Evolutionary conservation across 2,113 vertebrate genomes (phyloP).

Genomic region (Peucedramus taeniatus): DNA sequence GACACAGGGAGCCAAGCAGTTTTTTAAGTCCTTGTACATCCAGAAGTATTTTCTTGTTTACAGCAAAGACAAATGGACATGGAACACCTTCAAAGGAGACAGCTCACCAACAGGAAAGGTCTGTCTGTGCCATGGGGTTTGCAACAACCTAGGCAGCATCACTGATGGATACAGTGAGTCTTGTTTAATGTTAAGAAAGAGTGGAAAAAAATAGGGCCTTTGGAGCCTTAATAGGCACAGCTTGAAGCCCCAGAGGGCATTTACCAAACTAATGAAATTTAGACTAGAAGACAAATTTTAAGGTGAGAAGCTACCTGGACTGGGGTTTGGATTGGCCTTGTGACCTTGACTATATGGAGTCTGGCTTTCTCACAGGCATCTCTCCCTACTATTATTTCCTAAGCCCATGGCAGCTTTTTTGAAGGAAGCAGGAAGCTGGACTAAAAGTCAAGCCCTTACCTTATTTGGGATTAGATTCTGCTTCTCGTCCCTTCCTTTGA

Average conservation of each 20-base stretch:
- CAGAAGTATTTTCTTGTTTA: conserved; percentile 81
- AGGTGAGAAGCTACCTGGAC: background rate
- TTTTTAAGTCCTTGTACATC: conserved; percentile 74
- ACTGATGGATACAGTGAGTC: background rate
- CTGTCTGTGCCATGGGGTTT: background rate
- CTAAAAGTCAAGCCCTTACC: background rate
- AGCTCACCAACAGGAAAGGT: conserved; percentile 74
- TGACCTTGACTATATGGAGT: background rate
- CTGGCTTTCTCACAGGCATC: background rate
- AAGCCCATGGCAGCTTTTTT: background rate
- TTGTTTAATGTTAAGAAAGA: background rate
- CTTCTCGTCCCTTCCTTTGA: background rate
- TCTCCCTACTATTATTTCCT: background rate
- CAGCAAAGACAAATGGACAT: conserved; percentile 82
- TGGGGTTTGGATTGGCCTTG: background rate
- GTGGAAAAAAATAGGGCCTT: background rate
- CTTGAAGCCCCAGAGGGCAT: background rate
- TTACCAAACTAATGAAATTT: background rate
- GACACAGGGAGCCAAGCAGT: conserved; percentile 88
- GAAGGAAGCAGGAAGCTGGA: background rate
- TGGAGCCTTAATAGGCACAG: background rate
- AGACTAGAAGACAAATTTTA: background rate
- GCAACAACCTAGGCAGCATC: background rate
- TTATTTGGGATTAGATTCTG: background rate
- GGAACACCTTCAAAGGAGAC: conserved; percentile 86